Conservation (phyloP, 2,888 invertebrate species). For the Eurytoma californica region DNA sequence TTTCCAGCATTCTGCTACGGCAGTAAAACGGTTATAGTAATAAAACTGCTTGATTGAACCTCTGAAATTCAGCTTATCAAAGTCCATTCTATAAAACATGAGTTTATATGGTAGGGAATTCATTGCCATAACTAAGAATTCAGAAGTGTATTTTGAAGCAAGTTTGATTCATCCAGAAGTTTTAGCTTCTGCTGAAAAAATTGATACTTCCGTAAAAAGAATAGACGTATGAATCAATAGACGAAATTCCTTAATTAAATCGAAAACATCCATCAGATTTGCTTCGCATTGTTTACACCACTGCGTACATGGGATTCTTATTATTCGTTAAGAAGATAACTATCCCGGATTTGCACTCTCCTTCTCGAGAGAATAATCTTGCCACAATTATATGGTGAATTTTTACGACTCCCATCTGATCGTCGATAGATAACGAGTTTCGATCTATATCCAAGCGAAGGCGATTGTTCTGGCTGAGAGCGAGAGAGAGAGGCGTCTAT, state of each 20-base stretch:
- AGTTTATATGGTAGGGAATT: constrained; percentile 12
- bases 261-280: not conserved
- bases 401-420: constrained; percentile 4
- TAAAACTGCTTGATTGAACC: constrained; percentile 45
- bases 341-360: constrained; percentile 21
- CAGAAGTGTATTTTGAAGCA: not conserved
- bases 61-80: constrained; percentile 22
- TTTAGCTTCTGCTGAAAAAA: not conserved
- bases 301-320: not conserved
- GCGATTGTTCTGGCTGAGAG: constrained; percentile 14
- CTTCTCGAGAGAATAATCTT: constrained; percentile 5
- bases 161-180: not conserved
- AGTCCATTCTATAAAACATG: constrained; percentile 33
- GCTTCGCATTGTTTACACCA: constrained; percentile 22
- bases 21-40: constrained; percentile 33
- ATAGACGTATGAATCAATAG: too few relatives aligned
- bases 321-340: constrained; percentile 14
- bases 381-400: constrained; percentile 40
- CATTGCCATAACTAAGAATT: not conserved
- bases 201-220: not conserved
- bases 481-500: not conserved
- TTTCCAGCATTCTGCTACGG: constrained; percentile 1
- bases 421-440: constrained; percentile 42
- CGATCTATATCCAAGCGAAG: constrained; percentile 9
- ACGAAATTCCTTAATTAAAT: not conserved